phyloP scores from a whole-genome alignment of 2,888 invertebrate species.

The Pristionchus maxplancki region DNA sequence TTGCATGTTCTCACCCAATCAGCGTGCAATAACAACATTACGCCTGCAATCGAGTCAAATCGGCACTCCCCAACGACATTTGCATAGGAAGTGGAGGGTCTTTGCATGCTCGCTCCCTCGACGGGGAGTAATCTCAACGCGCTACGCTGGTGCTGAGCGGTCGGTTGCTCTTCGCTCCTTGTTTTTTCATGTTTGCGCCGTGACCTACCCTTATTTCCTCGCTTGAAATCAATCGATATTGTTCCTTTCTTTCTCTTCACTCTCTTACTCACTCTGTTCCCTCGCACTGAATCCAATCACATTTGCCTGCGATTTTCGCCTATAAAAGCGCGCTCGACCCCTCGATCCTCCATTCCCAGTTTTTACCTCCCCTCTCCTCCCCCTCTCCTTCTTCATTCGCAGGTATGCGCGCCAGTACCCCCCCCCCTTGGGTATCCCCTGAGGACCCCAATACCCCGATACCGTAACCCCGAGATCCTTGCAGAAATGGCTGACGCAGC shows the following conservation, averaged over 20 bases:
- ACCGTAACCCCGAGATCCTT: not conserved
- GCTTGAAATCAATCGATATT: not conserved
- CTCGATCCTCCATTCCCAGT: not conserved
- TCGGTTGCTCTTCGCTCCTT: no score
- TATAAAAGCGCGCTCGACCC: not conserved
- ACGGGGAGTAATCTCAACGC: no score
- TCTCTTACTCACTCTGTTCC: not conserved
- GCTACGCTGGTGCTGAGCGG: no score
- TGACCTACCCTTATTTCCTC: no score
- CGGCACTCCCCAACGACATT: no score
- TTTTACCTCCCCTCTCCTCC: not conserved
- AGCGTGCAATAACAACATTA: no score
- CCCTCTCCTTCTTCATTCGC: not conserved
- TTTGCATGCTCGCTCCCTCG: no score
- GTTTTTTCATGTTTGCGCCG: no score
- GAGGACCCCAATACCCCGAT: not conserved
- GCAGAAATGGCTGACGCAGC: slow-evolving; percentile 39
- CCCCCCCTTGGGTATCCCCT: not conserved
- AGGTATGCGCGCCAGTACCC: not conserved
- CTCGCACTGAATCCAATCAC: not conserved
- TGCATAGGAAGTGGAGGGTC: no score
- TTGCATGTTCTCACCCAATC: no score
- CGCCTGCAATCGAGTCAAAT: no score
- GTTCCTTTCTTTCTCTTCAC: not conserved
- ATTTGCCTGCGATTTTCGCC: not conserved